Conservation (phyloP, 2,113 vertebrate species). For the Oreochromis aureus region DNA sequence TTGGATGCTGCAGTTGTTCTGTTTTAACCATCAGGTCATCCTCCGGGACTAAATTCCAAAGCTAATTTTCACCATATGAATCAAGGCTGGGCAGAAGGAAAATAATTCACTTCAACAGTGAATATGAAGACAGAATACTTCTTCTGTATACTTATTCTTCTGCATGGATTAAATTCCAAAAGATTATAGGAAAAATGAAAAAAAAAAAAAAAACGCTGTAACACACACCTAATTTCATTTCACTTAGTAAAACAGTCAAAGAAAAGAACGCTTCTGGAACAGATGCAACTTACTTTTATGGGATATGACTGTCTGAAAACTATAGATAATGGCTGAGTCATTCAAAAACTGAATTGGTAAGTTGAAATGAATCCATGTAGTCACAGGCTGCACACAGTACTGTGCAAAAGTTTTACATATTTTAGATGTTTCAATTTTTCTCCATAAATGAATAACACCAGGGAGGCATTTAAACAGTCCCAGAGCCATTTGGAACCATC, state of each 20-base stretch:
- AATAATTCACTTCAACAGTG: slow-evolving; percentile 31
- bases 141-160: not conserved
- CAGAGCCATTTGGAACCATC: not conserved
- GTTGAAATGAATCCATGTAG: not conserved
- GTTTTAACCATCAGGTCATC: slow-evolving; percentile 53
- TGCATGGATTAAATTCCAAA: not conserved
- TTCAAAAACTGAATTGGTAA: not conserved
- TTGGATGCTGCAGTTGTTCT: slow-evolving; percentile 35
- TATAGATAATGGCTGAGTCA: not conserved
- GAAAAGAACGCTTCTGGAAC: not conserved
- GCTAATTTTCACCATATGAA: slow-evolving; percentile 28
- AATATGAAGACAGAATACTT: not conserved
- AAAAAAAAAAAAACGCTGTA: not conserved
- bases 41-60: slow-evolving; percentile 50
- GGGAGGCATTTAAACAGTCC: not conserved
- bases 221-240: not conserved
- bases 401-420: not conserved
- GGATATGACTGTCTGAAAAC: not conserved
- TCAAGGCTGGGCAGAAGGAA: slow-evolving; percentile 42
- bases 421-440: not conserved
- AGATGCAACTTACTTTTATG: not conserved
- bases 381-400: not conserved
- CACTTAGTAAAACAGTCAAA: not conserved
- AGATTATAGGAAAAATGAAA: not conserved
- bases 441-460: not conserved